phyloP scores from a whole-genome alignment of 1,140 invertebrate genomes.

The Bombyx mandarina region DNA sequence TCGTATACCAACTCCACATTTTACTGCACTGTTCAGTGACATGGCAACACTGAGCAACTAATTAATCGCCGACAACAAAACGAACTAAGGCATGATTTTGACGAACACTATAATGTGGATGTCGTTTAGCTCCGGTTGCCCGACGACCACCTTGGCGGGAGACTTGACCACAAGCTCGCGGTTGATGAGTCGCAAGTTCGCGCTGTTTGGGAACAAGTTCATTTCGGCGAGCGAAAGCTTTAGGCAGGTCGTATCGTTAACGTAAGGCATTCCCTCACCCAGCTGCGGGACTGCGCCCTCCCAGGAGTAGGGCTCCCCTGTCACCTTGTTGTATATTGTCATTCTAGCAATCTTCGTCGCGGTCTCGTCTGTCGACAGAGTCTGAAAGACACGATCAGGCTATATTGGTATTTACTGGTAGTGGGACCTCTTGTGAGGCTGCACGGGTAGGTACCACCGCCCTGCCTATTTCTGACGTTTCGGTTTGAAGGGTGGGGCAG shows the following conservation, averaged over 20 bases:
- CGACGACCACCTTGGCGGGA: constrained; percentile 31
- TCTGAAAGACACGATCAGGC: constrained; percentile 21
- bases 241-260: constrained; percentile 19
- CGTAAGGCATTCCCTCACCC: constrained; percentile 17
- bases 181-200: constrained; percentile 36
- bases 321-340: constrained; percentile 44
- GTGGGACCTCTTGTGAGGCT: no score
- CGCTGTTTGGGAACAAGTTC: constrained; percentile 43
- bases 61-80: no score
- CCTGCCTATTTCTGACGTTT: no score
- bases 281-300: constrained; percentile 29
- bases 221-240: constrained; percentile 32
- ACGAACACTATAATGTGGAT: constrained; percentile 38
- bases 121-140: constrained; percentile 32
- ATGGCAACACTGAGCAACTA: no score
- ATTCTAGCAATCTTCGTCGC: constrained; percentile 24
- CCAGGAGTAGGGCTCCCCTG: constrained; percentile 43
- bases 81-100: constrained; percentile 9
- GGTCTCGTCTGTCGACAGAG: constrained; percentile 19
- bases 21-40: no score
- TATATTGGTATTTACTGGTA: no score
- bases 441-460: no score
- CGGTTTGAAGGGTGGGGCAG: no score
- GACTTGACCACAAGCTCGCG: constrained; percentile 29
- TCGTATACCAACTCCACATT: no score